phyloP scores from a whole-genome alignment of 2,113 vertebrate species.

The Mus spicilegus region DNA sequence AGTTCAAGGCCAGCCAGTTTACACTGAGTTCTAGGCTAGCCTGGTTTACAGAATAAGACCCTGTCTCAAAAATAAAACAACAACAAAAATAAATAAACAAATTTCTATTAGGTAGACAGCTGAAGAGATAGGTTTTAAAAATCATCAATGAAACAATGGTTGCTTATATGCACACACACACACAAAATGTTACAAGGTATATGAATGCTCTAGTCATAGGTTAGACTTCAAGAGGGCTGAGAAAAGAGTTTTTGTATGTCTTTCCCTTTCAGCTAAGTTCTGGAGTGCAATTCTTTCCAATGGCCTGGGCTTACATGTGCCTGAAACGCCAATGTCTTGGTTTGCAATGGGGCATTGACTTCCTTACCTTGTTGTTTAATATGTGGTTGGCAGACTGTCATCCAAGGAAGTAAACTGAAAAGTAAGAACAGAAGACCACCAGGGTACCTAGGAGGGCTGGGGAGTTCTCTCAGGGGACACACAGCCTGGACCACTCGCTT shows the following conservation, averaged over 20 bases:
- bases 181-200: neutral
- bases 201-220: neutral
- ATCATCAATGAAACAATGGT: neutral
- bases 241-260: neutral
- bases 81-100: neutral
- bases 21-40: neutral
- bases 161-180: neutral
- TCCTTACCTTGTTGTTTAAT: neutral
- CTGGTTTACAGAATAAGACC: neutral
- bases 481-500: neutral
- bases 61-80: neutral
- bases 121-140: neutral
- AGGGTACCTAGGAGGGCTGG: accelerated
- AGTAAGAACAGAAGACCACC: accelerated
- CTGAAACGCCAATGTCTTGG: neutral
- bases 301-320: neutral
- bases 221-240: neutral
- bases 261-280: neutral
- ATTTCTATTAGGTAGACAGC: neutral
- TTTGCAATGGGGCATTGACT: neutral
- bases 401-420: neutral
- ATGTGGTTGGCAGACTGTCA: neutral
- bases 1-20: neutral
- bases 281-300: neutral
- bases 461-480: neutral